These are phyloP conservation scores for Brachionus koreanus DNA, from an alignment of 1,140 invertebrate genomes.

Conservation along the genomic window DNA sequence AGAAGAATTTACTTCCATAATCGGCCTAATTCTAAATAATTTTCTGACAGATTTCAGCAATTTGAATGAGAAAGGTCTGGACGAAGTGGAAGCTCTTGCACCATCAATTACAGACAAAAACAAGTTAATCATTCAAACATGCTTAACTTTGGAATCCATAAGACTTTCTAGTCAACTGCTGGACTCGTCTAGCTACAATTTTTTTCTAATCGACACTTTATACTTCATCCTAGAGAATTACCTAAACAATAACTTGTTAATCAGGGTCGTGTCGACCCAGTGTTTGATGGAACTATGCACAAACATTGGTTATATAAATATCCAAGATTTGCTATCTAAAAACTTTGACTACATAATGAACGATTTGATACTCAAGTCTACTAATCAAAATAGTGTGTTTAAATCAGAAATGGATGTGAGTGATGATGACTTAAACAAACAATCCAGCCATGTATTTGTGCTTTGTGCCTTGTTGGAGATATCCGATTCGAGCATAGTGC, in stretches of 20 bases:
- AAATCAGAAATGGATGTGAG: neutral
- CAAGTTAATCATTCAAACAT: neutral
- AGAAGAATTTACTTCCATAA: neutral
- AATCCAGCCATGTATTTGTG: slow-evolving; percentile 17
- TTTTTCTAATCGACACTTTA: slow-evolving; percentile 19
- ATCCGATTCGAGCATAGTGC: slow-evolving; percentile 1
- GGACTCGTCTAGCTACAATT: neutral
- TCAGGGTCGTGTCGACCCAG: slow-evolving; percentile 1
- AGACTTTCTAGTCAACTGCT: neutral
- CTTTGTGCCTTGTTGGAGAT: slow-evolving; percentile 36
- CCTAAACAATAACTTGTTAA: neutral
- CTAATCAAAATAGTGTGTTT: neutral
- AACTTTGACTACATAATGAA: slow-evolving; percentile 43
- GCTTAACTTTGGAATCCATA: slow-evolving; percentile 6
- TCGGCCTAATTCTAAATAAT: neutral
- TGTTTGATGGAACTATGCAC: slow-evolving; percentile 2
- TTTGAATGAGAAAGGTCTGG: neutral
- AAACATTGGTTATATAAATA: slow-evolving; percentile 7
- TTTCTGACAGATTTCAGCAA: neutral
- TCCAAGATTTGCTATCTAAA: slow-evolving; percentile 21
- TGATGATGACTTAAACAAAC: slow-evolving; percentile 10
- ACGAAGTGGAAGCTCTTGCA: neutral
- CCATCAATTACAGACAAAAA: neutral
- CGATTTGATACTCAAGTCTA: slow-evolving; percentile 21
- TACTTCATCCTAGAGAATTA: slow-evolving; percentile 25